Evolutionary conservation across 2,113 vertebrate genomes (phyloP).

Genomic region (Sclerurus mexicanus): DNA sequence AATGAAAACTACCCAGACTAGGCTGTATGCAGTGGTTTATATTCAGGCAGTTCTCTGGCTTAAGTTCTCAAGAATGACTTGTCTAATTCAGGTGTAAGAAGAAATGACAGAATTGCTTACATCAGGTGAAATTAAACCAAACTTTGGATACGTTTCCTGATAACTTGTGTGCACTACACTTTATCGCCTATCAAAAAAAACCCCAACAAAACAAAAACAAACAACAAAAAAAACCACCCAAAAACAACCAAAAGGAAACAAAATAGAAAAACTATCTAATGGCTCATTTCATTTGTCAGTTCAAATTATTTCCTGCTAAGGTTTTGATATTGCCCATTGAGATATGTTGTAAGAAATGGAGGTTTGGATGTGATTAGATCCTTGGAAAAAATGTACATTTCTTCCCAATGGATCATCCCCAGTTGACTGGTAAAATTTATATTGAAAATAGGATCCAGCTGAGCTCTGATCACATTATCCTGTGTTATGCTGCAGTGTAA

Average conservation of each 20-base stretch:
- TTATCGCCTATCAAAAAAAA: not conserved
- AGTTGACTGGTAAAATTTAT: constrained; percentile 33
- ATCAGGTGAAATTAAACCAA: not conserved
- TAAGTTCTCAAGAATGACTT: not conserved
- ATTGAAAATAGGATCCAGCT: constrained; percentile 57
- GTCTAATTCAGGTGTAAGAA: not conserved
- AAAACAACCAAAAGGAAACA: not conserved
- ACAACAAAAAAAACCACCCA: too few relatives aligned
- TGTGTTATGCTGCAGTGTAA: constrained; percentile 28
- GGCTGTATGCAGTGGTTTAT: not conserved
- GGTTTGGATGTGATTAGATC: constrained; percentile 15
- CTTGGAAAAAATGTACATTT: constrained; percentile 40
- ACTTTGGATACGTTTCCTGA: not conserved
- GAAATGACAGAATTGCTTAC: not conserved
- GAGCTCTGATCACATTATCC: constrained; percentile 40
- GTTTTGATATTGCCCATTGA: constrained; percentile 34
- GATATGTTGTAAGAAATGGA: not conserved
- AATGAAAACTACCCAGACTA: not conserved
- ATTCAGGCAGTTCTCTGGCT: not conserved
- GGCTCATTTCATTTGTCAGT: constrained; percentile 1
- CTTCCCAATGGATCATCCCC: constrained; percentile 2
- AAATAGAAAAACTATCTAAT: not conserved
- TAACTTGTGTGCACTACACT: not conserved
- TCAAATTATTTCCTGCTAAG: constrained; percentile 1
- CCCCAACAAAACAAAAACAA: not conserved